Conservation (phyloP, 2,797 vertebrate species). For the Ciconia nigra region DNA sequence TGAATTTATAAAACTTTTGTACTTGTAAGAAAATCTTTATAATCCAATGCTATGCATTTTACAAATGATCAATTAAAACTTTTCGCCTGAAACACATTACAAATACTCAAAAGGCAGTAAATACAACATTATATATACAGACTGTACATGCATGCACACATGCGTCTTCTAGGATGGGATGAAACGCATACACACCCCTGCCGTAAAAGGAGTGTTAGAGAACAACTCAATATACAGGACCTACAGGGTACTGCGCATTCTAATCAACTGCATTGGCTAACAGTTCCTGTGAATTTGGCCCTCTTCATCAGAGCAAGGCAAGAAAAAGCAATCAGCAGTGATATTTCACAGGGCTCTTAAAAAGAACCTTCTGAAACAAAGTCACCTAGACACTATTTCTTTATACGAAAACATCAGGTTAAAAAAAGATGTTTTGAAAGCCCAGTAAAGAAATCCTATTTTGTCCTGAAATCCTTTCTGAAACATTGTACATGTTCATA, state of each 20-base stretch:
- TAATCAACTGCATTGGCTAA: not conserved
- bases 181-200: not conserved
- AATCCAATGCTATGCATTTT: not conserved
- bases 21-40: not conserved
- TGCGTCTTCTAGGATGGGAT: not conserved
- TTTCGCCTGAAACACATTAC: not conserved
- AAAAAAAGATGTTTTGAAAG: slow-evolving; percentile 23
- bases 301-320: not conserved
- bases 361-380: not conserved
- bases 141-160: no score
- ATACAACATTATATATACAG: not conserved
- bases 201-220: not conserved
- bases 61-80: not conserved
- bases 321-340: slow-evolving; percentile 2
- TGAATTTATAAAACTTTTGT: not conserved
- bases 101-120: not conserved
- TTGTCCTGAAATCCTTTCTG: slow-evolving; percentile 3
- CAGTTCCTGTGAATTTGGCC: not conserved
- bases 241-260: not conserved
- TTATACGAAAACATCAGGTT: not conserved
- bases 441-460: slow-evolving; percentile 32
- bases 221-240: not conserved
- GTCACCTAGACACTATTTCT: not conserved
- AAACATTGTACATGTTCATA: slow-evolving; percentile 36
- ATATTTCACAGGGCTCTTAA: not conserved